phyloP scores from a whole-genome alignment of 2,888 invertebrate species.

The Norana najaformis region DNA sequence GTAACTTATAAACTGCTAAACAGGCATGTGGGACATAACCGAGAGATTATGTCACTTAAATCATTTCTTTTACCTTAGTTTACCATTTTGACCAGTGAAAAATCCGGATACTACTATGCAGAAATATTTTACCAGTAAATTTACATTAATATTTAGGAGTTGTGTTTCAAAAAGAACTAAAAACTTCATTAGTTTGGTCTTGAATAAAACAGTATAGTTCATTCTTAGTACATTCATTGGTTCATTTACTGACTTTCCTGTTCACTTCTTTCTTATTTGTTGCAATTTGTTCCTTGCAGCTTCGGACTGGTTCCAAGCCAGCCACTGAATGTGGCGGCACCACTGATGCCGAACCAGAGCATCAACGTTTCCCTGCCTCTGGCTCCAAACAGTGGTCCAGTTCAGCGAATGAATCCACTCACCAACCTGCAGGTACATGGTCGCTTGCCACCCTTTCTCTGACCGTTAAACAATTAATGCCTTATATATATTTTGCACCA shows the following conservation, averaged over 20 bases:
- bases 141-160: too few species aligned
- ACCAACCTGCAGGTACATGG: constrained; percentile 82
- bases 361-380: constrained; percentile 78
- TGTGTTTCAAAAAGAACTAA: background rate
- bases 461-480: too few species aligned
- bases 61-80: too few species aligned
- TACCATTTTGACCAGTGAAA: too few species aligned
- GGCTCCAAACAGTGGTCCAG: constrained; percentile 80
- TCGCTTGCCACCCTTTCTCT: background rate
- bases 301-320: constrained; percentile 89
- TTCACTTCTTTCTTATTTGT: background rate
- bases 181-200: background rate
- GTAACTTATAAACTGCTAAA: too few species aligned
- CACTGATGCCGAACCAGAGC: constrained; percentile 78
- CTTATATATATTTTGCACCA: background rate
- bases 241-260: too few species aligned
- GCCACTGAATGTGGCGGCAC: constrained; percentile 78
- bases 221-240: background rate
- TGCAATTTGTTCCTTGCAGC: constrained; percentile 60
- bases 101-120: too few species aligned
- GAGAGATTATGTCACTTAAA: too few species aligned
- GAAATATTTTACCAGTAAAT: too few species aligned
- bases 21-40: too few species aligned
- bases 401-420: constrained; percentile 95
- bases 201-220: background rate